Evolutionary conservation across 2,888 invertebrate genomes (phyloP), one percentile per base, ranked within the genome.

Genomic region (Hirtodrosophila confusa): DNA sequence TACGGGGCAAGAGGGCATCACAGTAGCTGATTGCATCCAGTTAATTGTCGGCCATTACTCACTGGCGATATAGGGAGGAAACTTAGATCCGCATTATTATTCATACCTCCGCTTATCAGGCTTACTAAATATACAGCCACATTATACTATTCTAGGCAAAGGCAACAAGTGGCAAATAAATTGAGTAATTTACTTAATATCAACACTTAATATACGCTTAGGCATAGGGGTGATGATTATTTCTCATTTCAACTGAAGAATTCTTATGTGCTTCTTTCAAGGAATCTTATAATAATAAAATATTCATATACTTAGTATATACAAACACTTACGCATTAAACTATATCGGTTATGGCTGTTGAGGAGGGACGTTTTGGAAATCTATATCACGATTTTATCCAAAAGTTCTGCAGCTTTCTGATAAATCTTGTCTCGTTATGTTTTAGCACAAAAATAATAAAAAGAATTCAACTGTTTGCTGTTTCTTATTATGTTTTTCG

Each of bases 21-120:
- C 10, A 51, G 37, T 43, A 41, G 23, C 50, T 49, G 53, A 66
- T 40, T 68, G 50, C 44, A 60, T 58, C 60, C 40, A 27, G 24
- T 54, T 54, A 60, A 66, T 53, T 66, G 53, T 74, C 39, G 63
- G 31, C 41, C 23, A 69, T 72, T 72, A 72, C 57, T 72, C 71
- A 72, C 64, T 29, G 40, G 31, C 23, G 10, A 48, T 67, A 60
- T 51, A 36, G 41, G 24, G 37, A 50, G 7, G 31, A 8, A 27
- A 12, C 50, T 40, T 55, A 48, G 51, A 60, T 75, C 72, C 60
- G 75, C 75, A 73, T 48, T 75, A 73, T 73, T 73, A 73, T 75
- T 73, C 75, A 70, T 66, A 54, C 7, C 49, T 43, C 7, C 5
- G 4, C 75, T 73, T 75, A 73, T 75, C 71, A 50, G 56, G 3